A percentile compares a stretch with the other conserved stretches of the same genome.
phyloP scores from a whole-genome alignment of 2,797 vertebrate species.

The Manis pentadactyla region DNA sequence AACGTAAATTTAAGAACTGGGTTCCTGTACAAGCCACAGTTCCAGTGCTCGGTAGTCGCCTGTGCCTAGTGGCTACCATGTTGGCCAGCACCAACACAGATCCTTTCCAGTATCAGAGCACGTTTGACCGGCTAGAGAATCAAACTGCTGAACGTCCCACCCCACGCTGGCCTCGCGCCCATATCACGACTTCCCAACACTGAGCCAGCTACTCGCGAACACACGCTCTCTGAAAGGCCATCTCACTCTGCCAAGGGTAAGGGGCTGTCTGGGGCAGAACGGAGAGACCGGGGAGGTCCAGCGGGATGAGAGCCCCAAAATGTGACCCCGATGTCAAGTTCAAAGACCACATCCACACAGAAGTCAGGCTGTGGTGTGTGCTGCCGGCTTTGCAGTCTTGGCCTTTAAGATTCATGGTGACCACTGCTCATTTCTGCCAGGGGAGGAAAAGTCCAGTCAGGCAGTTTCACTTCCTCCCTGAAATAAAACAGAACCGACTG shows the following conservation, averaged over 20 bases:
- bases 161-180: not conserved
- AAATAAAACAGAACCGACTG: slow-evolving; percentile 77
- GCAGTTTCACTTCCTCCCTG: slow-evolving; percentile 73
- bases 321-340: slow-evolving; percentile 21
- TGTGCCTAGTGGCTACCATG: not conserved
- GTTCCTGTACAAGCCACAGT: not conserved
- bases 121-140: not conserved
- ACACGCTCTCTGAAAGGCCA: not conserved
- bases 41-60: not conserved
- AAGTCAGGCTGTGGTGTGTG: not conserved
- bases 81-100: not conserved
- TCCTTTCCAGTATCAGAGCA: not conserved
- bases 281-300: not conserved
- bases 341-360: not conserved
- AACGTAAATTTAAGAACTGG: slow-evolving; percentile 20
- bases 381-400: slow-evolving; percentile 13
- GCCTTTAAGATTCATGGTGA: slow-evolving; percentile 53
- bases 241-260: not conserved
- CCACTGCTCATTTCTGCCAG: slow-evolving; percentile 51
- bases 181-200: not conserved
- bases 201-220: not conserved
- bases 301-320: not conserved
- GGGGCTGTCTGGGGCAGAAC: not conserved
- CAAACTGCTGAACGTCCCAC: not conserved
- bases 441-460: slow-evolving; percentile 67